Evolutionary conservation across 35 echinoderm and acorn worm species (phyloP), one percentile per base, ranked within the genome.

Genomic region (Apostichopus japonicus): DNA sequence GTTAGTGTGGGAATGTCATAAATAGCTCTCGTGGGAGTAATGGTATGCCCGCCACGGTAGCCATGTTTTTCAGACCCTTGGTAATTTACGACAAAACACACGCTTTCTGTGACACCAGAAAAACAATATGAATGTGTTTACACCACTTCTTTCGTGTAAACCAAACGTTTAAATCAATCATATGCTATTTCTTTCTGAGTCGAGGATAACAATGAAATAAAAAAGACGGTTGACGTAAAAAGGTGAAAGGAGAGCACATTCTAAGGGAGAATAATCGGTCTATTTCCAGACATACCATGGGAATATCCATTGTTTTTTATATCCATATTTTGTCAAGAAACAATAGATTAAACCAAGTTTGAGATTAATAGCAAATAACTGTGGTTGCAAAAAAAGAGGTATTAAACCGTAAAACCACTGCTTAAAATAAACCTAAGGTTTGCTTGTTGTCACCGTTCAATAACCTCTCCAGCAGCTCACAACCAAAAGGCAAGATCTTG

Each of bases 101-200:
- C 71, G 71, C 16, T 21, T 75, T 75, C 22, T 75, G 16, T 23
- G 17, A 75, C 71, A 75, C 16, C 17, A 75, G 21, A 75, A 75
- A 75, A 75, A 75, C 71, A 75, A 75, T 75, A 75, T 19, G 71
- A 75, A 75, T 75, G 71, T 75, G 71, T 75, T 75, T 75, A 75
- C 71, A 75, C 17, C 71, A 21, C 71, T 75, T 75, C 22, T 23
- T n/a, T 19, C 71, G 71, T 75, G 71, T 75, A 75, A 75, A 75
- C 71, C 17, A 75, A 21, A 21, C 71, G 71, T n/a, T 75, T 75
- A 75, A 75, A 75, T 75, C 71, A 75, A 75, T 75, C 71, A 75
- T n/a, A 5, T 19, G 17, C 71, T 61, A 10, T 61, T 61, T 13
- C 57, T 13, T 61, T 75, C 16, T 19, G 13, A 19, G 16, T 75